These are phyloP conservation scores for Oryzias curvinotus DNA, from an alignment of 2,113 vertebrate species.

Conservation along the genomic window DNA sequence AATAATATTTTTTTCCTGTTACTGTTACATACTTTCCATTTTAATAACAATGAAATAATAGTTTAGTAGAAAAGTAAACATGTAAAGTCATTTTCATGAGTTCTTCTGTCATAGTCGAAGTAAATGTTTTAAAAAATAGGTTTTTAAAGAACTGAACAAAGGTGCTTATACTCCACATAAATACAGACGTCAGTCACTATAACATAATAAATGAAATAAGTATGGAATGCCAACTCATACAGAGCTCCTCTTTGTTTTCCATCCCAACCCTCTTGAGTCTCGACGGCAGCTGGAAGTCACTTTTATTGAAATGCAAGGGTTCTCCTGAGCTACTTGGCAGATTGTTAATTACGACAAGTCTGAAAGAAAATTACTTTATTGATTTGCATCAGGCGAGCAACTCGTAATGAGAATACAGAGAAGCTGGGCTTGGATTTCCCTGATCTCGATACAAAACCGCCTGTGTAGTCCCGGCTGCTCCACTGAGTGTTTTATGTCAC, in stretches of 20 bases:
- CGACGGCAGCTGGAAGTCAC: slow-evolving; percentile 54
- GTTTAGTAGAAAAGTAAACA: background rate
- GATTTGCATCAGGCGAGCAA: slow-evolving; percentile 59
- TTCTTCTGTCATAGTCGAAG: background rate
- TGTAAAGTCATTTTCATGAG: background rate
- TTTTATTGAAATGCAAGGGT: slow-evolving; percentile 55
- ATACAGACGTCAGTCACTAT: slow-evolving; percentile 15
- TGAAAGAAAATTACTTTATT: slow-evolving; percentile 73
- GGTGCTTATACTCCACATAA: background rate
- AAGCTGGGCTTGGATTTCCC: slow-evolving; percentile 9
- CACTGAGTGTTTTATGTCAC: slow-evolving; percentile 12
- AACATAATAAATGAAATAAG: slow-evolving; percentile 9
- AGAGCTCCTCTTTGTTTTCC: slow-evolving; percentile 20
- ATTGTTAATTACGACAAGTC: slow-evolving; percentile 71
- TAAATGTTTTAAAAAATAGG: background rate
- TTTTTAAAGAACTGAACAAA: background rate
- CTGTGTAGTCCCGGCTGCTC: slow-evolving; percentile 15
- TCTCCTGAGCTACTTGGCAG: slow-evolving; percentile 60
- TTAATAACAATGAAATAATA: no score
- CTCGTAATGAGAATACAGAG: slow-evolving; percentile 44
- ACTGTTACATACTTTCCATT: no score
- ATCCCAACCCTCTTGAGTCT: slow-evolving; percentile 38
- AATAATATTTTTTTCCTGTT: no score
- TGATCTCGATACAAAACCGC: slow-evolving; percentile 31
- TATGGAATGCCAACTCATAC: slow-evolving; percentile 28